Base-by-base conservation (phyloP, 2,113 vertebrate genomes). In the Syngnathus scovelli region DNA sequence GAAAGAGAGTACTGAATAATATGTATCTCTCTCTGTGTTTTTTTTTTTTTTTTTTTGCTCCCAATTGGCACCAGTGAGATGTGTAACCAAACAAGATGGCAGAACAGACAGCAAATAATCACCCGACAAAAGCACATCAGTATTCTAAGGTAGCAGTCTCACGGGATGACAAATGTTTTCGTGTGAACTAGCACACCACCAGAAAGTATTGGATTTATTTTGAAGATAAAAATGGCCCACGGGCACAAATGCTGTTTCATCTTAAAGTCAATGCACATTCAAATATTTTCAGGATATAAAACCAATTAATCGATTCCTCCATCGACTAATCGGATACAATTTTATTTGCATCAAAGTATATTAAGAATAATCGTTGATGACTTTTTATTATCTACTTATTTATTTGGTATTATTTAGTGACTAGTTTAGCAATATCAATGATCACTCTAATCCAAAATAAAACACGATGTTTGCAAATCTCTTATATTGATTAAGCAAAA, bases 21-120 rank as follows among this genome's bases (percentile, higher is more conserved):
- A 54, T 60, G 68, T 67, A 67, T 80, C 65, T 61, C 66, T 68
- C 71, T 69, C 10, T 12, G 51, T 44, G 64, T 23, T 68, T 54
- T 66, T 19, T 55, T 49, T 11, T 71, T 16, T 55, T 49, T 11
- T 69, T 18, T 66, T 16, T 74, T 33, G 19, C 18, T 56, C 21
- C 33, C 2, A 62, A 44, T 72, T 59, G 33, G 66, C 59, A 44
- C 15, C 46, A 56, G 44, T 52, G 51, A 54, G 49, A 27, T 69
- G 23, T 55, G 8, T 1, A 66, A 61, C 67, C 62, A 74, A 66
- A 79, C 0, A 21, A 39, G 23, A 23, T 71, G 54, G 60, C 43
- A 52, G 15, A 58, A 65, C 36, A 61, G 54, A 71, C 61, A 74
- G 59, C 74, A 19, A 16, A 66, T 69, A 71, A 73, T 62, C 75